Base-by-base conservation (phyloP, 2,113 vertebrate species). In the Pycnonotus jocosus region DNA sequence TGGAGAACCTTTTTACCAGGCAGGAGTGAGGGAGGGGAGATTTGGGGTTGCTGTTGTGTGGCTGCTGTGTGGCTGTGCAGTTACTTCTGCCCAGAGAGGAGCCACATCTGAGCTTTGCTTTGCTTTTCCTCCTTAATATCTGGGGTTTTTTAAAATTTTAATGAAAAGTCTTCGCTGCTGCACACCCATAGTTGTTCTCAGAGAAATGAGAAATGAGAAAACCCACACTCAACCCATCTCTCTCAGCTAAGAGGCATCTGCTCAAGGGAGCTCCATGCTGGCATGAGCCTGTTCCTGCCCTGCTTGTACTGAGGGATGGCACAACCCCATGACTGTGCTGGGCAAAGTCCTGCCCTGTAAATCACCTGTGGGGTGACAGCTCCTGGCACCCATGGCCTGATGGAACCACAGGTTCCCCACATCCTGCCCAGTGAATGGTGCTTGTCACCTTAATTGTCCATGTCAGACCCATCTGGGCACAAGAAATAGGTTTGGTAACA, bases 281-380 rank as follows among this genome's bases (percentile, higher is more conserved):
- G 25, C 81, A 66, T 0, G 0, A 94, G 65, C 62, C 53, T 68
- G 33, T 37, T 57, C 48, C 58, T 81, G 58, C 45, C 69, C 44
- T 27, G 6, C 25, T 13, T 1, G 42, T 24, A 6, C 80, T 40
- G 60, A 78, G 33, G 42, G 80, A 65, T 76, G 66, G 40, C 9
- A 51, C 28, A 5, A 40, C 0, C 1, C 24, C 3, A 0, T 38
- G 35, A 42, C 53, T 73, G 61, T 5, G 3, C 73, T 53, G 61
- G 69, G 40, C 37, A 87, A 54, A 77, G 93, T 69, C 60, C 64
- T 88, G 18, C 44, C 31, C 42, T 90, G 70, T 14, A 61, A 56
- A 62, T 65, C 56, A 65, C 12, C 4, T 24, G 24, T 25, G 58
- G 20, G 31, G 15, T 80, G 38, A 60, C 60, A 85, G 1, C 45